These are phyloP conservation scores for Hirudo medicinalis DNA, from an alignment of 1,140 invertebrate genomes.

Conservation along the genomic window DNA sequence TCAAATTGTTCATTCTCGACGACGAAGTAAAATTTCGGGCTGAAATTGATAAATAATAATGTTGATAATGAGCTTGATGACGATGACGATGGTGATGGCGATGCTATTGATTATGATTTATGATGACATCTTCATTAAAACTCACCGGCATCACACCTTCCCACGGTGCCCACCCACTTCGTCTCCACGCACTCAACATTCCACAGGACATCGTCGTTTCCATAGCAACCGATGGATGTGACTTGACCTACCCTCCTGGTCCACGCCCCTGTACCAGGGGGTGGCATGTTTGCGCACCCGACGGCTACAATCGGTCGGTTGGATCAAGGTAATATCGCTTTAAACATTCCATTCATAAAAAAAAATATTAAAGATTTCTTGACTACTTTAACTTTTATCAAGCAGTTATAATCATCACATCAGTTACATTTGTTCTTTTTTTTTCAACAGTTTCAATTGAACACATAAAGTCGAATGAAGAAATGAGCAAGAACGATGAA, in stretches of 20 bases:
- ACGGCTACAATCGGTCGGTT: background rate
- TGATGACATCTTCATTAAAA: background rate
- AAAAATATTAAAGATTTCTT: too few species aligned
- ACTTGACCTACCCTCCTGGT: background rate
- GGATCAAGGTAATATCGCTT: background rate
- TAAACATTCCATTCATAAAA: background rate
- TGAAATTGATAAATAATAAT: too few species aligned
- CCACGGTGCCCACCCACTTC: background rate
- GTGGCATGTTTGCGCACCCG: background rate
- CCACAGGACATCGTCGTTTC: background rate
- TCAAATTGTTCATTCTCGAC: too few species aligned
- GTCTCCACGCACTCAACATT: background rate
- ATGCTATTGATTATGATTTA: background rate
- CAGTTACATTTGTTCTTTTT: too few species aligned
- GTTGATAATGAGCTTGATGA: too few species aligned
- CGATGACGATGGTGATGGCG: too few species aligned
- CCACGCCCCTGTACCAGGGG: background rate
- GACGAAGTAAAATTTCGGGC: too few species aligned
- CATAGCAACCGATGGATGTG: slow-evolving; percentile 5
- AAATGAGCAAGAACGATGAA: too few species aligned
- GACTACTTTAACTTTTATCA: too few species aligned
- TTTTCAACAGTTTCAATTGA: too few species aligned
- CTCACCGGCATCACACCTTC: slow-evolving; percentile 1
- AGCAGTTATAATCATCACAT: too few species aligned
- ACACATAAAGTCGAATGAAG: too few species aligned